These are phyloP conservation scores for Boloria euphrosyne DNA, from an alignment of 2,888 invertebrate species.

Conservation along the genomic window DNA sequence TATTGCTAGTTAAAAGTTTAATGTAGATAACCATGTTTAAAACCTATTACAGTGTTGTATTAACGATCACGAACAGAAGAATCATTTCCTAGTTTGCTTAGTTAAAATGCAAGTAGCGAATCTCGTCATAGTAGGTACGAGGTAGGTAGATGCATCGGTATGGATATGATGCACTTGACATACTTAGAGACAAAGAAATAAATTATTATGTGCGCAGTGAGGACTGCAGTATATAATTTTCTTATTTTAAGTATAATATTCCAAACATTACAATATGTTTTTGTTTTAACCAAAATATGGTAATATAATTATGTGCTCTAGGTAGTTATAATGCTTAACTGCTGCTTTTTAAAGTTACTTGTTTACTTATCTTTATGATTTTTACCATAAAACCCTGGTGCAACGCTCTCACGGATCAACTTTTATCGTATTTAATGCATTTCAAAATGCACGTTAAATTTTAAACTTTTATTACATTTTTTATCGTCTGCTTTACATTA, in stretches of 20 bases:
- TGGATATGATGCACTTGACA: slow-evolving; percentile 39
- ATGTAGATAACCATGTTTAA: too few relatives aligned
- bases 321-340: slow-evolving; percentile 1
- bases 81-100: slow-evolving; percentile 24
- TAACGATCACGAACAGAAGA: background rate
- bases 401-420: background rate
- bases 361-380: slow-evolving; percentile 15
- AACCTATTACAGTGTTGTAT: background rate
- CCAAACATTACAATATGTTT: background rate
- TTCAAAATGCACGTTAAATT: background rate
- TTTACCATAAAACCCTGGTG: slow-evolving; percentile 6
- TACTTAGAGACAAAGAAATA: slow-evolving; percentile 37
- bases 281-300: background rate
- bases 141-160: slow-evolving; percentile 14
- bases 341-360: slow-evolving; percentile 3
- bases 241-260: slow-evolving; percentile 5
- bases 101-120: slow-evolving; percentile 13
- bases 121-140: slow-evolving; percentile 11
- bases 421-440: background rate
- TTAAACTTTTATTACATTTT: background rate
- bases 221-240: background rate
- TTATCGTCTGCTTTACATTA: background rate
- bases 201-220: slow-evolving; percentile 29
- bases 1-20: too few relatives aligned
- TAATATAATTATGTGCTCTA: slow-evolving; percentile 1